Evolutionary conservation across 2,888 invertebrate species (phyloP), one percentile per base, ranked within the genome.

Genomic region (Siphlonurus alternatus): DNA sequence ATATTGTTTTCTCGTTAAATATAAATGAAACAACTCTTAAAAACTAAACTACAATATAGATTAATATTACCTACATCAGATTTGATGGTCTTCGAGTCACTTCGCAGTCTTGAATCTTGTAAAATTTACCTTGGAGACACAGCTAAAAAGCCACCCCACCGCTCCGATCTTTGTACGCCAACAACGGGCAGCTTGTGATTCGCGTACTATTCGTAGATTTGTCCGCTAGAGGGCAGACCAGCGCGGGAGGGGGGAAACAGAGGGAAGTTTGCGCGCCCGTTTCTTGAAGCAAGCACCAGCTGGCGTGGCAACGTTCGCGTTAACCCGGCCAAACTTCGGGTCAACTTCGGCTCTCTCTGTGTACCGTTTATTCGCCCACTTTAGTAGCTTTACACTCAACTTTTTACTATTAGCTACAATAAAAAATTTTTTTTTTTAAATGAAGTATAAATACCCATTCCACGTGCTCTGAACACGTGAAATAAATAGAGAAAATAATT

Each of bases 161-260:
- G 38, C 38, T 38, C 38, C 38, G 38, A 38, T 56, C 19, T 22
- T 10, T 56, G 56, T 56, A 56, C 22, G 56, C 56, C 56, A 56
- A 56, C 56, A 56, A 56, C 56, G 56, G 56, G 56, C 56, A 56
- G 56, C 56, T 56, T 56, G 56, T 56, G 61, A 51, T 61, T 38
- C 51, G 25, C 61, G 61, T 38, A 61, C 19, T 22, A 61, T 61
- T 2, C 61, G 25, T 15, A 61, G 38, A 24, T 19, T 25, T 23
- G 38, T 24, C 25, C 25, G 23, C 38, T 25, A 3, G 38, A n/a
- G 19, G 38, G 51, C 25, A 24, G 51, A 61, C 2, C 38, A 25
- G 25, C 15, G 19, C 22, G 61, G 38, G 38, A 61, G 2, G 61
- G 25, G 61, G 20, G 15, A 38, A 23, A 23, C 25, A 19, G 25